Evolutionary conservation across 2,888 invertebrate genomes (phyloP), one percentile per base, ranked within the genome.

Genomic region (Subacronicta megacephala): DNA sequence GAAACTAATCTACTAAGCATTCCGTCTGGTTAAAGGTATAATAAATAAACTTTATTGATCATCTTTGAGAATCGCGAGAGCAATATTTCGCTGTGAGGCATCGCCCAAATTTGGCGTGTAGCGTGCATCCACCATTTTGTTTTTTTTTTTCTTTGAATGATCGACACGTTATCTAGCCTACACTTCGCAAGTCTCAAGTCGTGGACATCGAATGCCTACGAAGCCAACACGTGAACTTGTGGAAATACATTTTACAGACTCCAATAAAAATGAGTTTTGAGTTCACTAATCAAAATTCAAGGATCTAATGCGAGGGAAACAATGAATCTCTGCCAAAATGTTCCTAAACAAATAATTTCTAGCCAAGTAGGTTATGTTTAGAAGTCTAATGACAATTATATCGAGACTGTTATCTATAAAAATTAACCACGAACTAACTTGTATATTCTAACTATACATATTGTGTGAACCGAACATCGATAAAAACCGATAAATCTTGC

Each of bases 361-460:
- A 29, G 29, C 29, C n/a, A n/a, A n/a, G 37, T 50, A 41, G n/a
- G n/a, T n/a, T n/a, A n/a, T n/a, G n/a, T 54, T 77, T 67, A 70
- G 26, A 66, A 77, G 73, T 54, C 58, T 64, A 73, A 43, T 61
- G 59, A 62, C 52, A 61, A 46, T 55, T 67, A 68, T 73, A 77
- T 69, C 71, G 46, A 67, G 44, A 42, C 59, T 53, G 62, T 75
- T 75, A 78, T 76, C 78, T 72, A 63, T 67, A 41, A 64, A 72
- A 60, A 62, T 57, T 60, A 62, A 61, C 57, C 69, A 71, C 55
- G 62, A 63, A 63, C 35, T 49, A n/a, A 40, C 45, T 57, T 41
- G 47, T 26, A 41, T 46, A 57, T 68, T 54, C 51, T n/a, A n/a
- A n/a, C 42, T 41, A 43, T 69, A 73, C 64, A 31, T 70, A 69